Evolutionary conservation across 2,888 invertebrate species (phyloP), one percentile per base, ranked within the genome.

Genomic region (Psylliodes chrysocephalus): DNA sequence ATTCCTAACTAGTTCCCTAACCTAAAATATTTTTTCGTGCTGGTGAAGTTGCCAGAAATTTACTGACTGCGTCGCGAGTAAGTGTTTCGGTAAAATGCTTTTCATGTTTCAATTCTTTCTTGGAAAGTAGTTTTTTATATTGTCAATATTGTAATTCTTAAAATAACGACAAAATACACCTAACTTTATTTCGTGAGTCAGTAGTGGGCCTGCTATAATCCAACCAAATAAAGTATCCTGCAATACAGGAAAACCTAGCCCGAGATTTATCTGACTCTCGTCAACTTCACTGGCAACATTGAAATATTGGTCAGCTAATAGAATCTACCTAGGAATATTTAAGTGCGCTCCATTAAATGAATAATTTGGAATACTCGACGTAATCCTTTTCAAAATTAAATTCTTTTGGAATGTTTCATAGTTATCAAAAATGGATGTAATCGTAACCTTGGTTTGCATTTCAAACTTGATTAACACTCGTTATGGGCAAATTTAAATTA

Each of bases 251-350:
- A 25, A 8, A 5, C 28, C 51, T n/a, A 25, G 14, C 1, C 14
- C 14, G 14, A 63, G 51, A 1, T 25, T 49, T 7, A 63, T 57
- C 25, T 61, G 61, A 10, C 55, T 47, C 4, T 49, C 51, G 15
- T 66, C 60, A 17, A 63, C 53, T 3, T 33, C 33, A 22, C 53
- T 18, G 1, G 44, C 22, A 44, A 52, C n/a, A 42, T 40, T 8
- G 12, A 61, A 65, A 3, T 38, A 6, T 15, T 42, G 35, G 40
- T 61, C 65, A 12, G 61, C 60, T 18, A 65, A 17, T 12, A 40
- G 33, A 10, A 63, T 51, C 3, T 25, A 1, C 3, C 28, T 28
- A 1, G 38, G 35, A 14, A 54, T 57, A n/a, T n/a, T n/a, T 17
- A 44, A 57, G 12, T 33, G 6, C 61, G 22, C 12, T n/a, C 12